Evolutionary conservation across 2,888 invertebrate genomes (phyloP).

Genomic region (Scrobipalpa atriplicella): DNA sequence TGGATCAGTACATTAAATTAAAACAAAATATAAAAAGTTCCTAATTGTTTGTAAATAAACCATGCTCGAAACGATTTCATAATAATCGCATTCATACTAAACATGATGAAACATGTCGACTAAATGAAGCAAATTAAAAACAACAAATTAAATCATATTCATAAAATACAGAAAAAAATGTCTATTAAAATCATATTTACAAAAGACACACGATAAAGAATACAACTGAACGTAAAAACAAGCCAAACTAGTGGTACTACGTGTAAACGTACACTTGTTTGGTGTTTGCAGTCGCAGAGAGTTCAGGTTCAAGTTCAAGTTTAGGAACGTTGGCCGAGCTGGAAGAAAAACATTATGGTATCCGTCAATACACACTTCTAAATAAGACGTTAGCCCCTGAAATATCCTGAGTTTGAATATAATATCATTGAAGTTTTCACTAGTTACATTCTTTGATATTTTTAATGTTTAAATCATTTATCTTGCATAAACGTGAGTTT

Average conservation of each 20-base stretch:
- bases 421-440: not conserved
- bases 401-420: not conserved
- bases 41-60: not conserved
- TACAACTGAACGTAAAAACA: slow-evolving; percentile 53
- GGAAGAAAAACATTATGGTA: slow-evolving; percentile 83
- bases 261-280: slow-evolving; percentile 92
- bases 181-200: not conserved
- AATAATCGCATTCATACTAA: not conserved
- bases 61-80: not conserved
- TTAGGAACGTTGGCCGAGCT: slow-evolving; percentile 99
- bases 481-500: not conserved
- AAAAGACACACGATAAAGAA: slow-evolving; percentile 28
- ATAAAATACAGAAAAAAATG: not conserved
- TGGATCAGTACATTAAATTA: not conserved
- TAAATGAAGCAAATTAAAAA: not conserved
- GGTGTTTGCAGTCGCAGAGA: slow-evolving; percentile 94
- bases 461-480: not conserved
- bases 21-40: not conserved
- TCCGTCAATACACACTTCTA: slow-evolving; percentile 46
- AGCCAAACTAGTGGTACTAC: slow-evolving; percentile 76
- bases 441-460: not conserved
- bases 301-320: slow-evolving; percentile 97
- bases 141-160: not conserved
- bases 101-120: not conserved
- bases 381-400: not conserved